phyloP scores from a whole-genome alignment of 2,113 vertebrate species.

The Cyprinodon variegatus region DNA sequence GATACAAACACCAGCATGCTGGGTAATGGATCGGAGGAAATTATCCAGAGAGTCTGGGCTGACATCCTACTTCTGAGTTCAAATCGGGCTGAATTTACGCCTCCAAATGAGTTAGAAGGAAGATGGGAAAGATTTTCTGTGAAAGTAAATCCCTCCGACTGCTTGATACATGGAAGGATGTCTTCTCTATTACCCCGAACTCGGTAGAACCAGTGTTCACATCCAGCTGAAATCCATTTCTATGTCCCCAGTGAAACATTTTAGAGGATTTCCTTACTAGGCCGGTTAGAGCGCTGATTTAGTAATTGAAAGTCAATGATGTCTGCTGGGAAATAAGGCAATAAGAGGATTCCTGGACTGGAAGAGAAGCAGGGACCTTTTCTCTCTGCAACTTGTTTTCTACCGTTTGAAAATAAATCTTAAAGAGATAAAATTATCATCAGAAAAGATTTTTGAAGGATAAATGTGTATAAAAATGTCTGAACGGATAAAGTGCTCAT shows the following conservation, averaged over 20 bases:
- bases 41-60: slow-evolving; percentile 54
- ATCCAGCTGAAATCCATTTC: slow-evolving; percentile 41
- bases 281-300: slow-evolving; percentile 43
- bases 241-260: slow-evolving; percentile 36
- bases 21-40: slow-evolving; percentile 67
- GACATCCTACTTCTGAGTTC: slow-evolving; percentile 58
- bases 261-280: slow-evolving; percentile 60
- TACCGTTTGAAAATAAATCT: too few species aligned
- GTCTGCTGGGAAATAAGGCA: slow-evolving; percentile 28
- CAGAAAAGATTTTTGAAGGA: slow-evolving; percentile 28
- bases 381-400: too few species aligned
- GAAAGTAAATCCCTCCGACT: slow-evolving; percentile 58
- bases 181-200: slow-evolving; percentile 57
- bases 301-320: slow-evolving; percentile 50
- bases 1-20: slow-evolving; percentile 53
- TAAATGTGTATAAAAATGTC: slow-evolving; percentile 33
- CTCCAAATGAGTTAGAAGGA: slow-evolving; percentile 56
- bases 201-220: slow-evolving; percentile 31
- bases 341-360: slow-evolving; percentile 26
- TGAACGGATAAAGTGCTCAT: too few species aligned
- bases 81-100: slow-evolving; percentile 57
- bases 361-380: neutral
- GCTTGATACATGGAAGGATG: slow-evolving; percentile 39
- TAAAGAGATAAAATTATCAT: too few species aligned
- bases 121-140: slow-evolving; percentile 58